Percentiles rank a stretch among this genome's conserved stretches.
These are phyloP conservation scores for Sphaeramia orbicularis DNA, from an alignment of 2,797 vertebrate genomes.

Conservation along the genomic window DNA sequence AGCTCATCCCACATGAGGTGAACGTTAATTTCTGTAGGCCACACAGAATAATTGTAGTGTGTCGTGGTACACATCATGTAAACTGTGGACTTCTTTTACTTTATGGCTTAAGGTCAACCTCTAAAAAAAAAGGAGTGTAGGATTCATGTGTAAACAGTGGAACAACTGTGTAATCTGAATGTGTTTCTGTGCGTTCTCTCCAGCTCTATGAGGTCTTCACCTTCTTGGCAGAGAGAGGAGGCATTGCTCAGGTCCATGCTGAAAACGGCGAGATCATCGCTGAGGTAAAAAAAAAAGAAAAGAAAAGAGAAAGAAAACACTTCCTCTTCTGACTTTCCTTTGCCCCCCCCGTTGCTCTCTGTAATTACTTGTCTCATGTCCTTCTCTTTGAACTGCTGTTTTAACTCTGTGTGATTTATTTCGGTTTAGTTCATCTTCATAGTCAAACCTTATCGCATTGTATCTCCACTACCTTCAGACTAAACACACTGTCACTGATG, in stretches of 20 bases:
- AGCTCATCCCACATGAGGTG: conserved; percentile 56
- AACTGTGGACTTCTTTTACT: conserved; percentile 64
- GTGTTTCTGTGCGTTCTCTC: conserved; percentile 36
- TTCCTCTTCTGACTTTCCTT: neutral
- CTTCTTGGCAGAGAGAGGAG: conserved; percentile 93
- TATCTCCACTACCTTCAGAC: conserved; percentile 59
- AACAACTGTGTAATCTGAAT: conserved; percentile 30
- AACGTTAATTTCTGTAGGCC: conserved; percentile 64
- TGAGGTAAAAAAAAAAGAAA: conserved; percentile 86
- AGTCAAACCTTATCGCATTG: conserved; percentile 29
- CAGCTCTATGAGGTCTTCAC: conserved; percentile 97
- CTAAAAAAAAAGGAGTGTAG: conserved; percentile 40
- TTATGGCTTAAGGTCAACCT: conserved; percentile 37
- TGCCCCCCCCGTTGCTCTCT: conserved; percentile 4
- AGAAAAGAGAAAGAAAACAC: conserved; percentile 16
- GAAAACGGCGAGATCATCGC: conserved; percentile 98
- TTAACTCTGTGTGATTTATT: conserved; percentile 36
- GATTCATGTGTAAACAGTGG: conserved; percentile 49
- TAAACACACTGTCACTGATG: conserved; percentile 68
- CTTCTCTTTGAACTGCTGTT: conserved; percentile 34
- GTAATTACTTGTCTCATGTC: conserved; percentile 13
- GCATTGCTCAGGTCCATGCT: conserved; percentile 96
- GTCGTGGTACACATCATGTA: conserved; percentile 44
- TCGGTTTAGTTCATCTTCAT: conserved; percentile 21
- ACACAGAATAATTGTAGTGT: conserved; percentile 74